Evolutionary conservation across 2,888 invertebrate species (phyloP), one percentile per base, ranked within the genome.

Genomic region (Harpagoxenus sublaevis): DNA sequence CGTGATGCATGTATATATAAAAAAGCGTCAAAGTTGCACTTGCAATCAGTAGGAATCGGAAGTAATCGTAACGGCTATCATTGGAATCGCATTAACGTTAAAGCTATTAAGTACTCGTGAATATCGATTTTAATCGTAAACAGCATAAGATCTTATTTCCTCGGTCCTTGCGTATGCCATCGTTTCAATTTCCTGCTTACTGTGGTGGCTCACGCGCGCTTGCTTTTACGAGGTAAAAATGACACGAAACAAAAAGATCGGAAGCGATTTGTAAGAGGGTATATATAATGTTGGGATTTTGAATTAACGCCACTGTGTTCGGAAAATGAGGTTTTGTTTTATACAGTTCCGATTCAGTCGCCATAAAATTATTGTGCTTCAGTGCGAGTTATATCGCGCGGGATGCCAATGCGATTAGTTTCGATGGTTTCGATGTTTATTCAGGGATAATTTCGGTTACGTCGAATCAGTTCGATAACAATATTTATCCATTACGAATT

Each of bases 91-190:
- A 12, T 5, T 8, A 3, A 42, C 77, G 63, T 28, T 12, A 55
- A 23, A 77, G 3, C 55, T 42, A 83, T 68, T 68, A 68, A 31
- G 23, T 65, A 48, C 35, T 23, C 28, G 39, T 23, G 48, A 60
- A 48, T 62, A 55, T 77, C 23, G 83, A 65, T 39, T 83, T 60
- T 39, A 45, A 60, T 60, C 55, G 31, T 57, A 70, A 78, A 45
- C 35, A 70, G 45, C 31, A 70, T 70, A 57, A 70, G n/a, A 78
- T 57, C 55, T 70, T 70, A 70, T 78, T 78, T 78, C 78, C 78
- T 8, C 42, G 78, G 42, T 39, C n/a, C n/a, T 68, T 15, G 35
- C 78, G 70, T 35, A 10, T 31, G 45, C 2, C 45, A 39, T 68
- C 77, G 31, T 15, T 78, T 78, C 31, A 68, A 78, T 78, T 78